phyloP scores from a whole-genome alignment of 2,888 invertebrate genomes.

The Phrixothrix hirtus region DNA sequence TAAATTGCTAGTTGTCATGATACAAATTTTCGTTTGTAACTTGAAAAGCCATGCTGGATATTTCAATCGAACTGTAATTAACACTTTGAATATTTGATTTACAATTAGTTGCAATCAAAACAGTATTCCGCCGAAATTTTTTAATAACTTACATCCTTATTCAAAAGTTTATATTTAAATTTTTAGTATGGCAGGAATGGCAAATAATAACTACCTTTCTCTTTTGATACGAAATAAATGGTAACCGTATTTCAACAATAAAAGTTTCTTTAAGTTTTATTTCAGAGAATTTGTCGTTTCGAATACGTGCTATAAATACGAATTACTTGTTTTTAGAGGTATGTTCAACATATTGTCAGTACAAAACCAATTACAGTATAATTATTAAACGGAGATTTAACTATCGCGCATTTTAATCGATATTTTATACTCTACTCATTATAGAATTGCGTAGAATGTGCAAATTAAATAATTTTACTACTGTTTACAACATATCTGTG shows the following conservation, averaged over 20 bases:
- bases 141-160: not conserved
- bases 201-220: too few relatives aligned
- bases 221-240: conserved; percentile 1
- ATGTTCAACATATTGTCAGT: conserved; percentile 13
- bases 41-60: conserved; percentile 5
- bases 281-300: conserved; percentile 15
- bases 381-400: conserved; percentile 11
- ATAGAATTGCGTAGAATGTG: conserved; percentile 9
- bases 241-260: not conserved
- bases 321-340: conserved; percentile 5
- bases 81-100: not conserved
- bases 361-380: conserved; percentile 13
- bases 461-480: conserved; percentile 11
- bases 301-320: conserved; percentile 13
- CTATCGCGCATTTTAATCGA: conserved; percentile 13
- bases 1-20: conserved; percentile 1
- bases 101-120: too few relatives aligned
- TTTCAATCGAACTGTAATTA: conserved; percentile 12
- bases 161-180: too few relatives aligned
- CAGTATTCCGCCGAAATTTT: not conserved
- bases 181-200: too few relatives aligned
- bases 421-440: conserved; percentile 7
- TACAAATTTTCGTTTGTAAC: conserved; percentile 4
- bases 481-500: not conserved
- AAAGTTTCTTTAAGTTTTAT: conserved; percentile 10